phyloP scores from a whole-genome alignment of 2,113 vertebrate species.

The Ceyx melanurus region DNA sequence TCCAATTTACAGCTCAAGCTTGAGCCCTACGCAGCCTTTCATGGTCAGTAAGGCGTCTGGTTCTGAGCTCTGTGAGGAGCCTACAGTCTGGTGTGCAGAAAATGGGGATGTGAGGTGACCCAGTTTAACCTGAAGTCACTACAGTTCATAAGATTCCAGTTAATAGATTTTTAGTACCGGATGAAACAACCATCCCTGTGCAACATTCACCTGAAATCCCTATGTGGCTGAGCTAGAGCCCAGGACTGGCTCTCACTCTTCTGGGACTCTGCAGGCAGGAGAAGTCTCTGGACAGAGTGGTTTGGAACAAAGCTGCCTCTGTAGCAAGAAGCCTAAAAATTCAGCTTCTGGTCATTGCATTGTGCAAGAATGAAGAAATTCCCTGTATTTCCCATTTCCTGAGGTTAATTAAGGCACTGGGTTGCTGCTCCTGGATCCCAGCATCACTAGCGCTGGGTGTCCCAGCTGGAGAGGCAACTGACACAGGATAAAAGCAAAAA shows the following conservation, averaged over 20 bases:
- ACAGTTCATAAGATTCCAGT: neutral
- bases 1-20: neutral
- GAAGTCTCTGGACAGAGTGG: neutral
- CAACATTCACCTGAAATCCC: neutral
- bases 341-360: neutral
- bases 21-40: neutral
- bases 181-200: neutral
- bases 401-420: neutral
- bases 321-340: neutral
- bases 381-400: neutral
- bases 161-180: neutral
- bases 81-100: fast-evolving
- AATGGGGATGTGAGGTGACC: neutral
- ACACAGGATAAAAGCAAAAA: neutral
- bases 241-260: neutral
- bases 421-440: neutral
- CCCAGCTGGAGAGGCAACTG: neutral
- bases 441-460: neutral
- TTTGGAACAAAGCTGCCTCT: neutral
- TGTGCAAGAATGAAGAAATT: neutral
- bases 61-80: neutral
- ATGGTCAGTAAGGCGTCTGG: fast-evolving
- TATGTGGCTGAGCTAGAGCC: neutral
- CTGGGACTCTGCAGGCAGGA: neutral
- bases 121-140: neutral